Evolutionary conservation across 2,113 vertebrate genomes (phyloP).

Genomic region (Camelus dromedarius): DNA sequence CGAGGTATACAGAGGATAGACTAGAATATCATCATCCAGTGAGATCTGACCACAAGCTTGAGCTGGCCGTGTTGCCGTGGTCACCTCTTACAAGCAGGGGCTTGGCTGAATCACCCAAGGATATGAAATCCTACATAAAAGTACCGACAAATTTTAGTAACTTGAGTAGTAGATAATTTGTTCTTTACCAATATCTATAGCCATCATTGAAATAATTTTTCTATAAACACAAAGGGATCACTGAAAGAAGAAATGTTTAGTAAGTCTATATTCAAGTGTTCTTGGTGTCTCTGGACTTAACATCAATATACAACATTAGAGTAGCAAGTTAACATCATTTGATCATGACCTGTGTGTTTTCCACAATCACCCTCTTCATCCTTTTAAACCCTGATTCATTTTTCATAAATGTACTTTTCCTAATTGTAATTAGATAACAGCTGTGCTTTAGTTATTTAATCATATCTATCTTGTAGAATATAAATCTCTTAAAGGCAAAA

Average conservation of each 20-base stretch:
- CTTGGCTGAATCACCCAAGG: background rate
- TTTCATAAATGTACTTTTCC: background rate
- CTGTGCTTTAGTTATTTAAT: background rate
- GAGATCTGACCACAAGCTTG: background rate
- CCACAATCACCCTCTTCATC: background rate
- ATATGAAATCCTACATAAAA: background rate
- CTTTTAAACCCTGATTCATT: background rate
- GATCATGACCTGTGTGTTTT: background rate
- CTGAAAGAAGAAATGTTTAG: background rate
- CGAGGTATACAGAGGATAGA: background rate
- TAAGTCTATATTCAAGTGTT: background rate
- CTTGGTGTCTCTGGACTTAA: background rate
- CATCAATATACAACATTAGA: background rate
- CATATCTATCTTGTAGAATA: background rate
- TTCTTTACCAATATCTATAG: background rate
- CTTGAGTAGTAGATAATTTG: background rate
- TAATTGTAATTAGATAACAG: background rate
- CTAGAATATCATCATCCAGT: rapidly evolving
- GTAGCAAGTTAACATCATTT: background rate
- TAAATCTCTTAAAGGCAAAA: background rate
- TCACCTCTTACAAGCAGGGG: background rate
- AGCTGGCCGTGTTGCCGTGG: background rate
- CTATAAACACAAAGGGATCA: background rate
- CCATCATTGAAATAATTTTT: background rate
- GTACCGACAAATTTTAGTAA: background rate